Evolutionary conservation across 2,888 invertebrate species (phyloP), one percentile per base, ranked within the genome.

Genomic region (Parascotia fuliginaria): DNA sequence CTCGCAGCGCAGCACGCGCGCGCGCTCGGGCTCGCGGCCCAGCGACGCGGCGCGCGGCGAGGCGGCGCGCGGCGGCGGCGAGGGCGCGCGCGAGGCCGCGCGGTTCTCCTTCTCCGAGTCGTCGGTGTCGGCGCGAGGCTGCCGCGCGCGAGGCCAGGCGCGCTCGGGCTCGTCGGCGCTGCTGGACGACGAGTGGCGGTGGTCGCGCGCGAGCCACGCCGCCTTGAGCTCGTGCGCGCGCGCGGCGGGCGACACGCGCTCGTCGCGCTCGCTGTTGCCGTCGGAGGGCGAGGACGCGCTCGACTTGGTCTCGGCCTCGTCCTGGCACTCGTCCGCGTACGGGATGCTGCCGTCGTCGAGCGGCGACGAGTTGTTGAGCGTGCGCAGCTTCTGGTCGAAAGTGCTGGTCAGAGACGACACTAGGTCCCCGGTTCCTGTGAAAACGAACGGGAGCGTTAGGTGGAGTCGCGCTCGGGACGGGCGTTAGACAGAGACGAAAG

Each of bases 341-440:
- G 95, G 95, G 81, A 95, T 94, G 90, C 94, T 94, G 78, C 94
- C 94, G 85, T 94, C 94, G 79, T 93, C 93, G 36, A 94, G 93
- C 71, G 94, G 94, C 51, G 94, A 94, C 49, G 95, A 93, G 88
- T 94, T 95, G 79, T 95, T 94, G 74, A 95, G 85, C 73, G 95
- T 95, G 71, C 95, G 94, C 87, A 96, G 93, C 85, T 97, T 97
- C 79, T 96, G 95, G 83, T 97, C 97, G 87, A 97, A 95, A 53
- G 97, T 95, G 78, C 95, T 96, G 70, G 97, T 97, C 80, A 97
- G 94, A 71, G 95, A 95, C 62, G 95, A 94, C 80, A 96, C 95
- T 86, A 97, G 92, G 72, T 97, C 95, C 92, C 97, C 97, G 79
- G 96, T 94, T 85, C 96, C 97, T 97, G 92, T 46, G 93, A 93